Conservation (phyloP, 1,140 invertebrate species). For the Drosophila miranda region DNA sequence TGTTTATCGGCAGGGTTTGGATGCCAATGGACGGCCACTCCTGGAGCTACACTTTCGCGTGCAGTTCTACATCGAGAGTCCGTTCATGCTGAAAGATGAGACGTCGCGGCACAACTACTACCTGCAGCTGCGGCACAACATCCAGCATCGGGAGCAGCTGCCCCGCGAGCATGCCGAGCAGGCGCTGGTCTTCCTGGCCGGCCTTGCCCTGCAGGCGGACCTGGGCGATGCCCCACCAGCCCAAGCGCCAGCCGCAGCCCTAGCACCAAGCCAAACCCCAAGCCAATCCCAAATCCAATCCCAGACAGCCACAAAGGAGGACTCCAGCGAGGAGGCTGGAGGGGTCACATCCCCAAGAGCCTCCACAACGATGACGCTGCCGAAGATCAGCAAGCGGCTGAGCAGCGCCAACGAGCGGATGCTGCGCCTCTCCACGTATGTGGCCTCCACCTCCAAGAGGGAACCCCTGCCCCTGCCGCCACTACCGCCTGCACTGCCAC, state of each 20-base stretch:
- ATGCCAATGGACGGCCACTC: slow-evolving; percentile 93
- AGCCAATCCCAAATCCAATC: no score
- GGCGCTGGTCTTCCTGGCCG: slow-evolving; percentile 90
- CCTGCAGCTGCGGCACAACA: slow-evolving; percentile 95
- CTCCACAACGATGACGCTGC: slow-evolving; percentile 63
- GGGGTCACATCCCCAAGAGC: neutral
- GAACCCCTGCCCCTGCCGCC: slow-evolving; percentile 23
- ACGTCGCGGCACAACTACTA: slow-evolving; percentile 96
- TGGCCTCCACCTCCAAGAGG: slow-evolving; percentile 50
- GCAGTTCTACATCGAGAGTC: slow-evolving; percentile 96
- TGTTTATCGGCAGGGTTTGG: slow-evolving; percentile 88
- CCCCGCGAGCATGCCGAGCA: slow-evolving; percentile 87
- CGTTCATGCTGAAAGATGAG: slow-evolving; percentile 93
- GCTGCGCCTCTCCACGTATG: slow-evolving; percentile 71
- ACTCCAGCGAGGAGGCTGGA: slow-evolving; percentile 23
- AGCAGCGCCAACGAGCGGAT: slow-evolving; percentile 73
- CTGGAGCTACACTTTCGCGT: slow-evolving; percentile 96
- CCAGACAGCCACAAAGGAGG: slow-evolving; percentile 16
- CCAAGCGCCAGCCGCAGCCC: neutral
- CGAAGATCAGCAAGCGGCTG: slow-evolving; percentile 72
- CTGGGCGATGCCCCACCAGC: slow-evolving; percentile 87
- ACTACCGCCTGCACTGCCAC: slow-evolving; percentile 7
- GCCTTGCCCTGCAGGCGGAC: slow-evolving; percentile 95
- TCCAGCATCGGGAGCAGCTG: slow-evolving; percentile 87
- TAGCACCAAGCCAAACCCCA: slow-evolving; percentile 4